These are phyloP conservation scores for Macaca nemestrina DNA, from an alignment of 2,113 vertebrate species.

Conservation along the genomic window DNA sequence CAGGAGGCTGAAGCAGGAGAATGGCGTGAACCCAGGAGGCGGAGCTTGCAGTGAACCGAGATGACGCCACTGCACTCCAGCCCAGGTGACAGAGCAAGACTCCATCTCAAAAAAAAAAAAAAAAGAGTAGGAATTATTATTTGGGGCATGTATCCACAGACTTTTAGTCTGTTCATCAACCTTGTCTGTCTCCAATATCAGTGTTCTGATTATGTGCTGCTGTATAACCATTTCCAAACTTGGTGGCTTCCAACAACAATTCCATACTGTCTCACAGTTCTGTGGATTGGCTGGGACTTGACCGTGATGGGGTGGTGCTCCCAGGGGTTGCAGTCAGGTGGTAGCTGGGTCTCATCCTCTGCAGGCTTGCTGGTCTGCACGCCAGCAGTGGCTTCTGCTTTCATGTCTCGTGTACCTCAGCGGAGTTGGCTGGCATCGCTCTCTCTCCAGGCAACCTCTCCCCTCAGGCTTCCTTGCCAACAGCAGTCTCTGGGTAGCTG, in stretches of 20 bases:
- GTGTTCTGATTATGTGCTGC: neutral
- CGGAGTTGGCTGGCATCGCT: neutral
- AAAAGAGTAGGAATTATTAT: neutral
- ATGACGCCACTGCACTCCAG: too few species aligned
- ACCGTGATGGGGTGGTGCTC: neutral
- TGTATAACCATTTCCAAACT: too few species aligned
- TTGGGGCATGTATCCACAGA: neutral
- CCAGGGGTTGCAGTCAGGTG: fast-evolving
- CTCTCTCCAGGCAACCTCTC: neutral
- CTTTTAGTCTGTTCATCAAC: neutral
- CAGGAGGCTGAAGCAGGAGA: too few species aligned
- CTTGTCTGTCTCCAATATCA: neutral
- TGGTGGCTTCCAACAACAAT: neutral
- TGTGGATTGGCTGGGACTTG: neutral
- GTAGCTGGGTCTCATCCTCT: neutral
- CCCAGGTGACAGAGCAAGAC: too few species aligned
- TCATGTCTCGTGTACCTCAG: fast-evolving
- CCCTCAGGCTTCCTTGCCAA: neutral
- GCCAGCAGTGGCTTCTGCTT: neutral
- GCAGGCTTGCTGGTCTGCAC: neutral
- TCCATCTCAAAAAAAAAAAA: too few species aligned
- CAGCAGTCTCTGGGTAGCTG: fast-evolving
- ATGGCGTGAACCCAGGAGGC: neutral
- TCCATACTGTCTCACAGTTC: neutral
- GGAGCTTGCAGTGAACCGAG: too few species aligned